Evolutionary conservation across 2,797 vertebrate genomes (phyloP).

Genomic region (Gymnocypris eckloni): DNA sequence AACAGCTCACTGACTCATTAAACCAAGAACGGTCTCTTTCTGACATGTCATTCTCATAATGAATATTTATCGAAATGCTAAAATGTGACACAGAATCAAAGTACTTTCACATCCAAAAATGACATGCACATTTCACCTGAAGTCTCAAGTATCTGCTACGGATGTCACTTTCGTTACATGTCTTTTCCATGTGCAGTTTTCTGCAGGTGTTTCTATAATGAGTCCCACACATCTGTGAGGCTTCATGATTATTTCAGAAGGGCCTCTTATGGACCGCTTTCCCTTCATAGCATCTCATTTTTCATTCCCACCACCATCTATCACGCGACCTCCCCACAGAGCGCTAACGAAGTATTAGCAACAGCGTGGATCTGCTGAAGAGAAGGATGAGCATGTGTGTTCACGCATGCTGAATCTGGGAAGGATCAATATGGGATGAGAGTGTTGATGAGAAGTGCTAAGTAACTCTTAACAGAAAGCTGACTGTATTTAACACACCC

Average conservation of each 20-base stretch:
- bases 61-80: no score
- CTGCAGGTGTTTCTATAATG: conserved; percentile 1
- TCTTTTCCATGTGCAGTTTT: background rate
- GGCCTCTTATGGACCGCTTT: conserved; percentile 50
- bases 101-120: background rate
- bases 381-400: conserved; percentile 1
- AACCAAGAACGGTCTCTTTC: background rate
- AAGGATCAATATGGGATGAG: conserved; percentile 7
- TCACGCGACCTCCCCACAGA: conserved; percentile 61
- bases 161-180: background rate
- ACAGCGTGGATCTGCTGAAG: conserved; percentile 48
- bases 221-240: conserved; percentile 2
- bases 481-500: conserved; percentile 22
- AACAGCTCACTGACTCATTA: background rate
- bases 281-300: conserved; percentile 70
- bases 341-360: conserved; percentile 60
- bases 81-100: background rate
- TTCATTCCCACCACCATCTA: conserved; percentile 76
- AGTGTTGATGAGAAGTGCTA: conserved; percentile 7
- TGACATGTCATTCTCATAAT: conserved; percentile 1
- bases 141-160: background rate
- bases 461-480: conserved; percentile 22
- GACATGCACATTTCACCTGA: background rate
- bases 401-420: background rate
- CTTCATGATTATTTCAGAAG: conserved; percentile 29